Percentiles rank a stretch among this genome's conserved stretches.
These are phyloP conservation scores for Trypoxylus dichotomus DNA, from an alignment of 1,140 invertebrate species.

Conservation along the genomic window DNA sequence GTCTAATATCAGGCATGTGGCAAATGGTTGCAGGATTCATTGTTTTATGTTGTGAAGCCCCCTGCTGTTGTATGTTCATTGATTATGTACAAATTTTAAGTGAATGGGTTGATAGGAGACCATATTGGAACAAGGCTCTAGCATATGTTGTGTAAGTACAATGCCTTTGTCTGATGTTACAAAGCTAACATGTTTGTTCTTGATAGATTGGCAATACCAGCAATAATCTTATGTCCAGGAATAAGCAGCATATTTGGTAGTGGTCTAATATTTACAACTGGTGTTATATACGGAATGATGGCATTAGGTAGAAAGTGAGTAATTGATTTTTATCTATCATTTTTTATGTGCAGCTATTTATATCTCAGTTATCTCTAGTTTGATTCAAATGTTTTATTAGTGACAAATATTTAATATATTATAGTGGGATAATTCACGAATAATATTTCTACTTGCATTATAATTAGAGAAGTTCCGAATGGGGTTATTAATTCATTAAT, in stretches of 20 bases:
- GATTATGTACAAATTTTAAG: conserved; percentile 87
- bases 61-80: conserved; percentile 92
- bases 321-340: conserved; percentile 25
- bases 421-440: too few species aligned
- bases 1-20: conserved; percentile 81
- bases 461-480: too few species aligned
- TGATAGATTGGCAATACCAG: conserved; percentile 72
- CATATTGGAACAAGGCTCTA: conserved; percentile 88
- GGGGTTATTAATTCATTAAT: too few species aligned
- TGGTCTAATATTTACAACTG: conserved; percentile 85
- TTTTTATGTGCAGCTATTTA: not conserved
- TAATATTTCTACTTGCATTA: too few species aligned
- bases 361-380: not conserved
- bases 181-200: conserved; percentile 29
- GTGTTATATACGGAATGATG: conserved; percentile 92
- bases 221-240: conserved; percentile 77
- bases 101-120: conserved; percentile 77
- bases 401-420: not conserved
- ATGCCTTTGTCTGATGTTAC: conserved; percentile 77
- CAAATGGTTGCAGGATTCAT: conserved; percentile 88
- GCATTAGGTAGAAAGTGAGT: conserved; percentile 89
- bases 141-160: conserved; percentile 44
- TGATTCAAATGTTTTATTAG: not conserved
- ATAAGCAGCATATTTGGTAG: conserved; percentile 81
- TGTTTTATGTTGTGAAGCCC: conserved; percentile 86